phyloP scores from a whole-genome alignment of 2,113 vertebrate species.

The Scophthalmus maximus region DNA sequence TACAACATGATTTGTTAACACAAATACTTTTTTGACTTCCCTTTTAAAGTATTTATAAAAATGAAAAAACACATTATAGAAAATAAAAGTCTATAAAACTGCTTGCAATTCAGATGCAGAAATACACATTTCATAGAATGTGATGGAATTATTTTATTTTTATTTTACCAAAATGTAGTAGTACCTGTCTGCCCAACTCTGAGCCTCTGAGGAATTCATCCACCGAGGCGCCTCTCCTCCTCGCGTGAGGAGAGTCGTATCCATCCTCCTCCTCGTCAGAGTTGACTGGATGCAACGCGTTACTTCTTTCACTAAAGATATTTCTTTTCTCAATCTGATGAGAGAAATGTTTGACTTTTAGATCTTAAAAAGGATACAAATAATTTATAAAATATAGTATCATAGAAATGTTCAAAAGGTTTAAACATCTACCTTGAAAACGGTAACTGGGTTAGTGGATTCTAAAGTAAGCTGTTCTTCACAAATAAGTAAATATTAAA shows the following conservation, averaged over 20 bases:
- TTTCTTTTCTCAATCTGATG: conserved; percentile 92
- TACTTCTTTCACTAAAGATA: conserved; percentile 87
- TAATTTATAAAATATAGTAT: not conserved
- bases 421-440: no score
- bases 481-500: not conserved
- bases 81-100: not conserved
- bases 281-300: conserved; percentile 81
- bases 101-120: no score
- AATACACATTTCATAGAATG: not conserved
- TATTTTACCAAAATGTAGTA: conserved; percentile 9
- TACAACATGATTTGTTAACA: no score
- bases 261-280: conserved; percentile 93
- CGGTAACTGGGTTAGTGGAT: no score
- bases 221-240: conserved; percentile 90
- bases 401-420: no score
- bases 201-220: conserved; percentile 97
- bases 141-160: not conserved
- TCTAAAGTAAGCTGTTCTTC: not conserved
- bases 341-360: conserved; percentile 25
- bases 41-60: not conserved
- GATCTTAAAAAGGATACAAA: not conserved
- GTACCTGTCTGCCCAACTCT: conserved; percentile 93
- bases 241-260: conserved; percentile 86
- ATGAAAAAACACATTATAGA: not conserved
- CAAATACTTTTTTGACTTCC: not conserved